Evolutionary conservation across 2,113 vertebrate genomes (phyloP).

Genomic region (Leucoraja erinaceus): DNA sequence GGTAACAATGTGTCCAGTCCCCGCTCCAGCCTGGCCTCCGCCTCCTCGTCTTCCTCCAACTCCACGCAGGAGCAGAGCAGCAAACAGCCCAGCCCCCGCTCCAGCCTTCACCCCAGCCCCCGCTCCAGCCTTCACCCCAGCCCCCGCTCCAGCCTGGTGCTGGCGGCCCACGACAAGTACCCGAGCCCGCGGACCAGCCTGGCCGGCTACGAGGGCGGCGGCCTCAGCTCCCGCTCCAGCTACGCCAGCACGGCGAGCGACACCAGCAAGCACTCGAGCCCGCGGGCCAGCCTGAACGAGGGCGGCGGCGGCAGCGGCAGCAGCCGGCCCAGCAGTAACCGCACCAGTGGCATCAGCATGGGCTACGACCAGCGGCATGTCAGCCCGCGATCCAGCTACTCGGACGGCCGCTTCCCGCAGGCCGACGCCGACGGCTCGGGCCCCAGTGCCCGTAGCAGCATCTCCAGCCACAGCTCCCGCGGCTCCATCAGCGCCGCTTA

Average conservation of each 20-base stretch:
- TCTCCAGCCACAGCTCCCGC: constrained; percentile 73
- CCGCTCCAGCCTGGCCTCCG: constrained; percentile 62
- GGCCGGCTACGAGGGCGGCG: constrained; percentile 60
- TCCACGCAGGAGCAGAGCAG: constrained; percentile 56
- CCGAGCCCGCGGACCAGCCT: constrained; percentile 70
- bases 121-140: constrained; percentile 65
- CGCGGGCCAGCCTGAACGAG: constrained; percentile 77
- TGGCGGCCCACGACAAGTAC: constrained; percentile 62
- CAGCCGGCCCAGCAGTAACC: constrained; percentile 67
- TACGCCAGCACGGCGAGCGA: constrained; percentile 86
- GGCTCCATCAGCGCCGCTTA: constrained; percentile 79
- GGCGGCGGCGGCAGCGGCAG: constrained; percentile 64
- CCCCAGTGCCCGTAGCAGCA: constrained; percentile 78
- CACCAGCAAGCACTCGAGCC: constrained; percentile 81
- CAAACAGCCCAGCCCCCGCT: constrained; percentile 65
- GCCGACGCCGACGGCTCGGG: constrained; percentile 68
- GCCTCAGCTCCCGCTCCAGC: constrained; percentile 71
- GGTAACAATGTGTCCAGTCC: constrained; percentile 53
- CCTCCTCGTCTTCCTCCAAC: constrained; percentile 46
- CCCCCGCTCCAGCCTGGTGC: constrained; percentile 64
- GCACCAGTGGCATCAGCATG: constrained; percentile 94
- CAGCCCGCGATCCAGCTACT: constrained; percentile 76
- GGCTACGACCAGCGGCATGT: constrained; percentile 88
- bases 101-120: constrained; percentile 70
- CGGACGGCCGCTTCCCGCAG: constrained; percentile 61